Base-by-base conservation (phyloP, 2,888 invertebrate genomes). In the Lacanobia oleracea region DNA sequence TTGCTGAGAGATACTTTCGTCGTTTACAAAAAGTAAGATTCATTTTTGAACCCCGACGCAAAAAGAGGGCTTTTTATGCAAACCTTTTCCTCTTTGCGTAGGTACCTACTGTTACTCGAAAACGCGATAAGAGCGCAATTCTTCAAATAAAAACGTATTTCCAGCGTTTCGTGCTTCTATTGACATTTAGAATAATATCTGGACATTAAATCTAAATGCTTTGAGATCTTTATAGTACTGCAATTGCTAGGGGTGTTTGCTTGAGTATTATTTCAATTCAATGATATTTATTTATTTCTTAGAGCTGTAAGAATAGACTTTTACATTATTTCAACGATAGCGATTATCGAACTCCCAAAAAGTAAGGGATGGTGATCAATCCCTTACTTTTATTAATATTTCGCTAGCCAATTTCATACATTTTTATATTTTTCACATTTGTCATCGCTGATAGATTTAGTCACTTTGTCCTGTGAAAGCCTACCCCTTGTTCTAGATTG, bases 111-210 rank as follows among this genome's bases (percentile, higher is more conserved):
- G 21, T 60, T 62, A 77, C 53, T 74, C 33, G 53, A 48, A 51
- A 59, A 54, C n/a, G 53, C 45, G 50, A 57, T 67, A 70, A 77
- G 75, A 45, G 64, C 67, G 18, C 59, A 65, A 60, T 78, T 75
- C 57, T 40, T 68, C 62, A 71, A 67, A 70, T 67, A 59, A 62
- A 57, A 60, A 75, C 48, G 10, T 65, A 45, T 45, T 68, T 40
- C 51, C 62, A 67, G 27, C 48, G 53, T 59, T n/a, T 67, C 45
- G 37, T 54, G 64, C 27, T 53, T 21, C 45, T 61, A 78, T 76
- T 76, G 72, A 77, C 72, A 71, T 79, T 81, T 67, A 56, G 43
- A 78, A 63, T 78, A 77, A 75, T 67, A 51, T 27, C 57, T 71
- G 33, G 54, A 68, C 33, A 43, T 66, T 64, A 23, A 51, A 66